Evolutionary conservation across 1,140 invertebrate species (phyloP).

Genomic region (Drosophila bocki): DNA sequence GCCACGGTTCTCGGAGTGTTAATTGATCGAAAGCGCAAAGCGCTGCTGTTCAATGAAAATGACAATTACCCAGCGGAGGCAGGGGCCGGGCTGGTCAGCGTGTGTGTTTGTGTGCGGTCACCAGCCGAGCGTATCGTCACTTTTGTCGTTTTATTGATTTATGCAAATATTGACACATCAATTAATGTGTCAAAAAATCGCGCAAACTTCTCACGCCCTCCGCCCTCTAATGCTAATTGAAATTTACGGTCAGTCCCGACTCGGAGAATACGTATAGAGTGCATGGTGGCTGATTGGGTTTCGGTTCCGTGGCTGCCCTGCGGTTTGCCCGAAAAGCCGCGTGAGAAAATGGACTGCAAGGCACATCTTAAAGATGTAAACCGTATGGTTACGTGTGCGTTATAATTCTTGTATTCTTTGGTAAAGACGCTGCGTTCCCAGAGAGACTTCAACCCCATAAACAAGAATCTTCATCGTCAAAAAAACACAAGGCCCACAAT

Average conservation of each 20-base stretch:
- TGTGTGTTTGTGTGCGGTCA: slow-evolving; percentile 12
- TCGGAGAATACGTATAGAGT: slow-evolving; percentile 5
- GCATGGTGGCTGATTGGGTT: slow-evolving; percentile 41
- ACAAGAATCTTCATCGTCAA: slow-evolving; percentile 70
- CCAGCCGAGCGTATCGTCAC: slow-evolving; percentile 9
- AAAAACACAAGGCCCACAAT: slow-evolving; percentile 35
- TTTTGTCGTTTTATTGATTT: slow-evolving; percentile 56
- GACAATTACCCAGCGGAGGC: slow-evolving; percentile 20
- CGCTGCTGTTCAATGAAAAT: slow-evolving; percentile 15
- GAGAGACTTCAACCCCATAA: slow-evolving; percentile 31
- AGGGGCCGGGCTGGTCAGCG: not conserved
- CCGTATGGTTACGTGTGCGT: not conserved
- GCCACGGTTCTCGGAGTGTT: slow-evolving; percentile 48
- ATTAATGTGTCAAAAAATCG: slow-evolving; percentile 69
- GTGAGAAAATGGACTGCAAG: slow-evolving; percentile 31
- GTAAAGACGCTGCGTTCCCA: not conserved
- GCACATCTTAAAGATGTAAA: slow-evolving; percentile 21
- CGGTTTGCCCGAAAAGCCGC: slow-evolving; percentile 42
- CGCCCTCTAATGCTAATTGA: slow-evolving; percentile 62
- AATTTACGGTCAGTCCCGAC: slow-evolving; percentile 59
- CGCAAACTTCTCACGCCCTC: slow-evolving; percentile 14
- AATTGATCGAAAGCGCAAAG: slow-evolving; percentile 51
- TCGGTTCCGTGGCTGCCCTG: slow-evolving; percentile 31
- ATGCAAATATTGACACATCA: slow-evolving; percentile 67
- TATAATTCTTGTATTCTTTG: slow-evolving; percentile 3